phyloP scores from a whole-genome alignment of 2,888 invertebrate species.

The Tyria jacobaeae region DNA sequence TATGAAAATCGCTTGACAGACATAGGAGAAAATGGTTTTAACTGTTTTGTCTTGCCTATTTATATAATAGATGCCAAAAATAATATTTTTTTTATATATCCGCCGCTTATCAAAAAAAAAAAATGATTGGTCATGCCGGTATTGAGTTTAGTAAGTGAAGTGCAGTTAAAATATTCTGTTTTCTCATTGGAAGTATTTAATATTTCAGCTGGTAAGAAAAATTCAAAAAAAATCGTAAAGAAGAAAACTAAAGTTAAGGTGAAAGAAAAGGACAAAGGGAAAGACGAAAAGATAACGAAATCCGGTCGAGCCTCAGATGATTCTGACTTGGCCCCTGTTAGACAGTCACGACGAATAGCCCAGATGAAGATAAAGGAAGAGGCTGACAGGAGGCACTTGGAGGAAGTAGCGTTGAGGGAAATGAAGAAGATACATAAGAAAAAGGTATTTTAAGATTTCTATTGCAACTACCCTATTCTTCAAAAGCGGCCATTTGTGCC shows the following conservation, averaged over 20 bases:
- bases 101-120: no score
- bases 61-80: no score
- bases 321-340: conserved; percentile 84
- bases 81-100: no score
- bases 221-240: conserved; percentile 69
- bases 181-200: neutral
- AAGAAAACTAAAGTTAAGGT: conserved; percentile 55
- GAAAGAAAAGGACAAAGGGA: conserved; percentile 48
- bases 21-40: no score
- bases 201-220: conserved; percentile 73
- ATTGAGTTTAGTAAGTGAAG: no score
- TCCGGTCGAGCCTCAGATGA: conserved; percentile 55
- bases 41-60: no score
- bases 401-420: conserved; percentile 90
- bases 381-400: conserved; percentile 90
- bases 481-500: neutral
- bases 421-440: conserved; percentile 89
- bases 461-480: neutral
- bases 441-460: conserved; percentile 59
- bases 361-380: conserved; percentile 95
- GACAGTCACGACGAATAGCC: conserved; percentile 94
- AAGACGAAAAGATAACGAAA: conserved; percentile 46
- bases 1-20: no score
- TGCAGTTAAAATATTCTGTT: no score
- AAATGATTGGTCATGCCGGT: no score